Conservation (phyloP, 1,140 invertebrate genomes). For the Medauroidea extradentata region DNA sequence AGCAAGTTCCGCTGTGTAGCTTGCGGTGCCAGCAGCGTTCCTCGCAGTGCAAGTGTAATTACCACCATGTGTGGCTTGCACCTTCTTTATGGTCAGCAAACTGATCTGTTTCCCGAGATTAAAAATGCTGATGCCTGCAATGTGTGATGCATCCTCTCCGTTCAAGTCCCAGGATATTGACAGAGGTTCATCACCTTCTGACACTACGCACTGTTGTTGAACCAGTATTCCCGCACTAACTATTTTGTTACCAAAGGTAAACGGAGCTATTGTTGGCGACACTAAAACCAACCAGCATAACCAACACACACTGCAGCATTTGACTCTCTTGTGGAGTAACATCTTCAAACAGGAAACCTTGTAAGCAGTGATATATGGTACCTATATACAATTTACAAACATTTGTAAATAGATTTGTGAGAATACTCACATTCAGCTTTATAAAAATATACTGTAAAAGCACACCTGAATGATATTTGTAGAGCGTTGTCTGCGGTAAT, state of each 20-base stretch:
- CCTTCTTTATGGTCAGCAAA: conserved; percentile 39
- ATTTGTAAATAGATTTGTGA: too few relatives aligned
- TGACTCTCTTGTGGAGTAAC: too few relatives aligned
- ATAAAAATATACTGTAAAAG: too few relatives aligned
- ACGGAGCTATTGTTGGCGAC: conserved; percentile 12
- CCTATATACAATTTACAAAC: too few relatives aligned
- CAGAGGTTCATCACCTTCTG: conserved; percentile 41
- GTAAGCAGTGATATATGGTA: too few relatives aligned
- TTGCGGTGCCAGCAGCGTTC: conserved; percentile 68
- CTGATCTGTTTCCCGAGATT: conserved; percentile 42
- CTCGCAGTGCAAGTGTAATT: conserved; percentile 25
- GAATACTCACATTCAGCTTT: too few relatives aligned
- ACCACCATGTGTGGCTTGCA: conserved; percentile 29
- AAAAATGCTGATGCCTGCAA: conserved; percentile 27
- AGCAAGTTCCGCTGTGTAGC: conserved; percentile 59
- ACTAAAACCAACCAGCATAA: conserved; percentile 20
- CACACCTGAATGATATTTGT: too few relatives aligned
- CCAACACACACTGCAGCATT: background rate
- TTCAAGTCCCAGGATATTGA: conserved; percentile 37
- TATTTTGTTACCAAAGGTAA: conserved; percentile 16
- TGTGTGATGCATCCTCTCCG: conserved; percentile 21
- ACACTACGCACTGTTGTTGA: conserved; percentile 35
- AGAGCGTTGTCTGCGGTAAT: too few relatives aligned
- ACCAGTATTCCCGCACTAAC: conserved; percentile 42
- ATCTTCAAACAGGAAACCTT: too few relatives aligned